Conservation (phyloP, 2,888 invertebrate genomes). For the Leptinotarsa juncta region DNA sequence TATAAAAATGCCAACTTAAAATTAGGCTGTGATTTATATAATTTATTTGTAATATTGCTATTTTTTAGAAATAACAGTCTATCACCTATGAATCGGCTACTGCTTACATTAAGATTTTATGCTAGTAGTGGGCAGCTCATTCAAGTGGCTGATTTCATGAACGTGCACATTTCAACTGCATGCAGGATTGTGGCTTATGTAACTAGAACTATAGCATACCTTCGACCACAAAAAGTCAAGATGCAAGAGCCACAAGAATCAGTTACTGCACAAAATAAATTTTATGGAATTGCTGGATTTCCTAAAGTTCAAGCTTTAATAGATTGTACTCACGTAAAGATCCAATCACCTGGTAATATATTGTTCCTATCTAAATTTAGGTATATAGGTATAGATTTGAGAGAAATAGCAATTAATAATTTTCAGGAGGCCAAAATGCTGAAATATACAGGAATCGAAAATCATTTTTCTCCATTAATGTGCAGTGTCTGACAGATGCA, state of each 20-base stretch:
- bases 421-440: constrained; percentile 47
- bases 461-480: constrained; percentile 54
- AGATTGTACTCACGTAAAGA: constrained; percentile 26
- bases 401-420: constrained; percentile 4
- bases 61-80: constrained; percentile 14
- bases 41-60: no score
- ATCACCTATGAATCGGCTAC: constrained; percentile 11
- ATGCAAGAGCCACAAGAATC: constrained; percentile 16
- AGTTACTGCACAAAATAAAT: constrained; percentile 16
- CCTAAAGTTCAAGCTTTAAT: constrained; percentile 20
- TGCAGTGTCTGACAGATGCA: constrained; percentile 50
- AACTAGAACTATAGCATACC: constrained; percentile 17
- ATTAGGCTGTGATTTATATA: neutral
- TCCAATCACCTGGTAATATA: constrained; percentile 27
- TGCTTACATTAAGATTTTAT: constrained; percentile 13
- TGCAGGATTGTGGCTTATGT: constrained; percentile 21
- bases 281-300: constrained; percentile 25
- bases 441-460: constrained; percentile 53
- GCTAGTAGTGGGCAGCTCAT: constrained; percentile 13
- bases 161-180: constrained; percentile 18
- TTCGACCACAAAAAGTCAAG: constrained; percentile 15
- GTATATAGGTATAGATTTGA: neutral
- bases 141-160: constrained; percentile 14
- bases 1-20: neutral
- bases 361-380: constrained; percentile 6